Conservation (phyloP, 2,797 vertebrate genomes). For the Scolopax rusticola region DNA sequence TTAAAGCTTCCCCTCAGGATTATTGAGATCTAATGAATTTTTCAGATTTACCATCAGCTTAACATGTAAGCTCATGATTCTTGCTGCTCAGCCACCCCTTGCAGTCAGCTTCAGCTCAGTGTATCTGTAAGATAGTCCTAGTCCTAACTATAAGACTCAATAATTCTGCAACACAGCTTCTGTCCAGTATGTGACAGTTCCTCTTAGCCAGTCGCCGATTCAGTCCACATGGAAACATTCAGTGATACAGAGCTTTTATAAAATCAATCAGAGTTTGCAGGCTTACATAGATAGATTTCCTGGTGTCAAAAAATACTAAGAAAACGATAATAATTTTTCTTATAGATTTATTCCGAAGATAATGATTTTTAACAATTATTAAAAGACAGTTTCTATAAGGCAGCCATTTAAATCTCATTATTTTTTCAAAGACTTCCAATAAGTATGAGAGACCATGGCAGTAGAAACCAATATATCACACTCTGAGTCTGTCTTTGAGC, state of each 20-base stretch:
- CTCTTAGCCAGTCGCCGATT: not conserved
- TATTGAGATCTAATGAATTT: not conserved
- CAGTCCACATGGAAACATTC: not conserved
- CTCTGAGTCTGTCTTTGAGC: not conserved
- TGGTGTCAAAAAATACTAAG: not conserved
- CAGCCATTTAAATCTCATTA: conserved; percentile 24
- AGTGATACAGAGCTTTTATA: not conserved
- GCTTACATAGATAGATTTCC: not conserved
- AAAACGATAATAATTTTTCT: conserved; percentile 17
- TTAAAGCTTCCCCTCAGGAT: not conserved
- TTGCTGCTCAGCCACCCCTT: not conserved
- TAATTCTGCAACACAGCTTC: not conserved
- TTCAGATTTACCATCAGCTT: not conserved
- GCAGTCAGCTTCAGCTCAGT: not conserved
- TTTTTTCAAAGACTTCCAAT: conserved; percentile 17
- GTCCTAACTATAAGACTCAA: not conserved
- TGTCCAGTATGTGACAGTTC: not conserved
- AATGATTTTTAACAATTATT: conserved; percentile 40
- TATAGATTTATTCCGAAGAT: conserved; percentile 1
- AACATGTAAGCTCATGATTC: not conserved
- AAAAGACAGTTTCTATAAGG: not conserved
- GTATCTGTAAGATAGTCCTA: not conserved
- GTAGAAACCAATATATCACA: not conserved
- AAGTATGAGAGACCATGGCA: not conserved
- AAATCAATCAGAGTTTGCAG: not conserved